Base-by-base conservation (phyloP, 2,113 vertebrate genomes). In the Myotis yumanensis region DNA sequence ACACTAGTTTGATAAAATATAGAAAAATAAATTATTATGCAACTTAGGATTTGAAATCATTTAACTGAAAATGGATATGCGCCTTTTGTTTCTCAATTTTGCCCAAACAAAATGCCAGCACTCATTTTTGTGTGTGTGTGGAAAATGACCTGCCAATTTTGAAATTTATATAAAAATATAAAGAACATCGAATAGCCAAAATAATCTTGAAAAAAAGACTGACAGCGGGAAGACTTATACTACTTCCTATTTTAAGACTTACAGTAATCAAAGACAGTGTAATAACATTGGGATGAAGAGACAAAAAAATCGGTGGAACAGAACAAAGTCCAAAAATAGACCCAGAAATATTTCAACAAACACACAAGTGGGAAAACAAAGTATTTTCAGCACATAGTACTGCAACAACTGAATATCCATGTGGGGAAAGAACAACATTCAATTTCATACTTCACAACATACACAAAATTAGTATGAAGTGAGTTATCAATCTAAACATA, bases 221-320 rank as follows among this genome's bases (percentile, higher is more conserved):
- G 76, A 59, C 71, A 89, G 28, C 5, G n/a, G 10, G 32, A 88
- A 76, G 37, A 88, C 20, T 69, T 43, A 59, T 6, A 6, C 25
- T n/a, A 40, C 25, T 40, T 92, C n/a, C 59, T 95, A 62, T 87
- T 66, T 68, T 76, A 54, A 91, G 48, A 76, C n/a, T 59, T 95
- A 87, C 7, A 59, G 15, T 40, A 82, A 68, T 76, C 59, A 69
- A 69, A 68, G 37, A 83, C 32, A 59, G 46, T 40, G 3, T 75
- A 46, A 48, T 57, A 68, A 76, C 51, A 69, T 7, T 40, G 48
- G 6, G 59, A 30, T 35, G 57, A 82, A 15, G 40, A 77, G 37
- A 92, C 59, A 40, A 57, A 77, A 82, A 69, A 9, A 40, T 89
- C 28, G 71, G 52, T n/a, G 40, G 59, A 71, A 72, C 32, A 87